Evolutionary conservation across 2,113 vertebrate genomes (phyloP).

Genomic region (Cyphomyrus discorhynchus): DNA sequence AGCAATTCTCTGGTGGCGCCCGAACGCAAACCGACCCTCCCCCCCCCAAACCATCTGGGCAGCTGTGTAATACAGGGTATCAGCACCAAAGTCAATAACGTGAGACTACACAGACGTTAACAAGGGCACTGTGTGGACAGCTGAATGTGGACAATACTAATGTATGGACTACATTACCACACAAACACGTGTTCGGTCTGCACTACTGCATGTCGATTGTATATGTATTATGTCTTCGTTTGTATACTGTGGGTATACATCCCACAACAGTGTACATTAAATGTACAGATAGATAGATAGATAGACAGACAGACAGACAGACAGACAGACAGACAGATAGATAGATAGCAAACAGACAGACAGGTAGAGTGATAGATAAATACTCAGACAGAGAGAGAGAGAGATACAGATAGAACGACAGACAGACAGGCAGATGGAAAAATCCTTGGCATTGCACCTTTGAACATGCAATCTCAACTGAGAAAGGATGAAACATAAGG

Average conservation of each 20-base stretch:
- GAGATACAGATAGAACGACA: neutral
- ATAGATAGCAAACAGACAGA: neutral
- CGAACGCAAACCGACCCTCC: neutral
- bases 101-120: neutral
- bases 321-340: neutral
- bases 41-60: constrained; percentile 6
- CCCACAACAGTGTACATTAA: neutral
- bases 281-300: neutral
- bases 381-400: neutral
- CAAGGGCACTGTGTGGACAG: neutral
- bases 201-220: neutral
- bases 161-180: neutral
- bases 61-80: neutral
- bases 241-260: neutral
- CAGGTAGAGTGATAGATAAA: neutral
- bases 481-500: neutral
- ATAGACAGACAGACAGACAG: neutral
- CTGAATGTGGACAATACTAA: neutral
- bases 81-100: constrained; percentile 1
- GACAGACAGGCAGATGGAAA: neutral
- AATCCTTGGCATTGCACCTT: neutral
- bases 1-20: neutral
- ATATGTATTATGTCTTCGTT: neutral
- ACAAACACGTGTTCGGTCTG: neutral
- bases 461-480: neutral